phyloP scores from a whole-genome alignment of 2,888 invertebrate genomes.

The Drosophila ezoana region DNA sequence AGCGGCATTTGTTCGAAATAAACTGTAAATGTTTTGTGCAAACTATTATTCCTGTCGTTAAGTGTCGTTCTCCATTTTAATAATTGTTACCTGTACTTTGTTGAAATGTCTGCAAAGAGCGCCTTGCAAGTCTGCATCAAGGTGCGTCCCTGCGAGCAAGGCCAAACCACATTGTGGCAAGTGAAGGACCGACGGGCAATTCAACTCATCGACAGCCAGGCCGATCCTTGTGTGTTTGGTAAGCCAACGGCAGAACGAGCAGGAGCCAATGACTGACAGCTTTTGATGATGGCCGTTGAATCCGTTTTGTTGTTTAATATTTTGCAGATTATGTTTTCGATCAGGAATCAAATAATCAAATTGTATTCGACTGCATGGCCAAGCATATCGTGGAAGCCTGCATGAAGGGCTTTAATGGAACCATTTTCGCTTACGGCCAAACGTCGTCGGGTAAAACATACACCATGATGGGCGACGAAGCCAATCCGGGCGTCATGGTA shows the following conservation, averaged over 20 bases:
- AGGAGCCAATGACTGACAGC: not conserved
- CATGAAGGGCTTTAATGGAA: conserved; percentile 92
- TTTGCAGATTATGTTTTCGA: conserved; percentile 90
- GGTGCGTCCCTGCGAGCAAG: conserved; percentile 87
- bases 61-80: conserved; percentile 9
- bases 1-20: conserved; percentile 69
- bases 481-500: conserved; percentile 91
- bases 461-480: conserved; percentile 91
- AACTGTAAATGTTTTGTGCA: conserved; percentile 43
- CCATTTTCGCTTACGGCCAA: conserved; percentile 96
- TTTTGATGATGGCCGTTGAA: conserved; percentile 29
- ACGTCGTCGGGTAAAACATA: conserved; percentile 94
- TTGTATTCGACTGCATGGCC: conserved; percentile 89
- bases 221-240: conserved; percentile 86
- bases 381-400: conserved; percentile 90
- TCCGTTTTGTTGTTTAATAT: not conserved
- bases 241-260: conserved; percentile 42
- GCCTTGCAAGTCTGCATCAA: conserved; percentile 91
- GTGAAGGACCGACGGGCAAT: conserved; percentile 87
- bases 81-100: conserved; percentile 13
- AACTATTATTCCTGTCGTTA: conserved; percentile 12
- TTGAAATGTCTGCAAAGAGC: conserved; percentile 70
- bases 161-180: conserved; percentile 88
- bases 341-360: conserved; percentile 86
- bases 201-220: conserved; percentile 86